A percentile compares a stretch with the other conserved stretches of the same genome.
Conservation (phyloP, 2,888 invertebrate species). For the Yponomeuta plumbellus region DNA sequence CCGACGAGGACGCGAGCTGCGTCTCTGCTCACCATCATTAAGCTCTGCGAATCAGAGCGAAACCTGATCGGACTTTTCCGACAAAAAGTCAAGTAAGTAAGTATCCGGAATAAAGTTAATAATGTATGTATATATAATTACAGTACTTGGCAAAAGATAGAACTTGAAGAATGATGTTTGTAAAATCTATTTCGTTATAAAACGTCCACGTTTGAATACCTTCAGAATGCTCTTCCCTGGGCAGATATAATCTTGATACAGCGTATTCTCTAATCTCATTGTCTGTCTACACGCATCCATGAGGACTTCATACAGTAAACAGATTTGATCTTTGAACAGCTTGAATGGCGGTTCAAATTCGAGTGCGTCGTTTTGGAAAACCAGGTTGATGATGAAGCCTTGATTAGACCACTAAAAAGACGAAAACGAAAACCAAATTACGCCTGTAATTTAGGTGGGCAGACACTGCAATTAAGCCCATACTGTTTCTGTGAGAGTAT, state of each 20-base stretch:
- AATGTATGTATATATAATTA: no score
- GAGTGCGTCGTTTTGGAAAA: slow-evolving; percentile 77
- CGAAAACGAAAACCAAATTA: slow-evolving; percentile 21
- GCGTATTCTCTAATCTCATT: slow-evolving; percentile 87
- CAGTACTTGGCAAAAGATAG: background rate
- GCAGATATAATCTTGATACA: slow-evolving; percentile 80
- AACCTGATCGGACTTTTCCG: no score
- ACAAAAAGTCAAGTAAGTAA: no score
- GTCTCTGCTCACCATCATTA: no score
- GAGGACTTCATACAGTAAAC: slow-evolving; percentile 84
- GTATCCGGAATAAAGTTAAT: no score
- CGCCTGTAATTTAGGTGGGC: no score
- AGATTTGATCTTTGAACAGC: slow-evolving; percentile 82
- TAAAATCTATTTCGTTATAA: background rate
- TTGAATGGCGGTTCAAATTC: slow-evolving; percentile 86
- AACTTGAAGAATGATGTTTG: background rate
- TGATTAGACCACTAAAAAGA: slow-evolving; percentile 77
- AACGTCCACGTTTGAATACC: background rate
- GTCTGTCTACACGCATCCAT: slow-evolving; percentile 82
- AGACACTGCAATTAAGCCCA: no score
- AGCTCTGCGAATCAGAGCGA: no score
- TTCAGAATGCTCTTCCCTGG: background rate
- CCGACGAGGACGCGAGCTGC: no score
- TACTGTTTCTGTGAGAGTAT: no score
- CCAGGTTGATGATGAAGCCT: slow-evolving; percentile 80